phyloP scores from a whole-genome alignment of 2,888 invertebrate genomes.

The Drosophila testacea region DNA sequence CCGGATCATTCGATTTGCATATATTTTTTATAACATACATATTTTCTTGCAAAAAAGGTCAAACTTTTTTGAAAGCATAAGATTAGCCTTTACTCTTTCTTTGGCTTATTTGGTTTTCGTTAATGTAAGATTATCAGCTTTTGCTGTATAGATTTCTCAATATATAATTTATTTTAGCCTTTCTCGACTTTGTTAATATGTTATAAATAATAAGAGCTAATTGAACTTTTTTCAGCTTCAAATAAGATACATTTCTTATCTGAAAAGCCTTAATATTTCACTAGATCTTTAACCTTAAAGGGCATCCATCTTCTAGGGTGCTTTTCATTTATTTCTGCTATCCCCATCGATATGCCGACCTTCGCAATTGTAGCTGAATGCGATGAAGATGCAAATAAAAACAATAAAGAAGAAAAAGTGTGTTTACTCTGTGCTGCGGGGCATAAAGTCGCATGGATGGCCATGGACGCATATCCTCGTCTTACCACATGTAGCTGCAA shows the following conservation, averaged over 20 bases:
- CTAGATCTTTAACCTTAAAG: neutral
- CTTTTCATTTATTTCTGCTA: neutral
- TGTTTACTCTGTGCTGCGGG: slow-evolving; percentile 66
- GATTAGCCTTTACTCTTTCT: too few species aligned
- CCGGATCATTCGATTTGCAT: too few species aligned
- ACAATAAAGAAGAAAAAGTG: slow-evolving; percentile 19
- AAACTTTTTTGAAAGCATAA: too few species aligned
- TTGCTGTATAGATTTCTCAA: too few species aligned
- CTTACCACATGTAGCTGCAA: slow-evolving; percentile 37
- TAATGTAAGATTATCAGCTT: too few species aligned
- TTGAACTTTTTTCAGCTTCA: neutral
- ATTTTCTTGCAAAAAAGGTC: too few species aligned
- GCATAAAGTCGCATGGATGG: slow-evolving; percentile 55
- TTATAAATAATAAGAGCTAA: too few species aligned
- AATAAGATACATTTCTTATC: neutral
- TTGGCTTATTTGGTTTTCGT: too few species aligned
- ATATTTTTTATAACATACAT: too few species aligned
- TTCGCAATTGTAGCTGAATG: slow-evolving; percentile 19
- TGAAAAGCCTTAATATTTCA: neutral
- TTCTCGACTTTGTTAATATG: too few species aligned
- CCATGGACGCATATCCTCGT: slow-evolving; percentile 29
- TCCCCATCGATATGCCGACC: slow-evolving; percentile 22
- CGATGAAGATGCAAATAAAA: slow-evolving; percentile 35
- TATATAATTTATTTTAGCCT: too few species aligned
- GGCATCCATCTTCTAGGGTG: neutral